phyloP scores from a whole-genome alignment of 2,888 invertebrate species.

The Heteropelma amictum region DNA sequence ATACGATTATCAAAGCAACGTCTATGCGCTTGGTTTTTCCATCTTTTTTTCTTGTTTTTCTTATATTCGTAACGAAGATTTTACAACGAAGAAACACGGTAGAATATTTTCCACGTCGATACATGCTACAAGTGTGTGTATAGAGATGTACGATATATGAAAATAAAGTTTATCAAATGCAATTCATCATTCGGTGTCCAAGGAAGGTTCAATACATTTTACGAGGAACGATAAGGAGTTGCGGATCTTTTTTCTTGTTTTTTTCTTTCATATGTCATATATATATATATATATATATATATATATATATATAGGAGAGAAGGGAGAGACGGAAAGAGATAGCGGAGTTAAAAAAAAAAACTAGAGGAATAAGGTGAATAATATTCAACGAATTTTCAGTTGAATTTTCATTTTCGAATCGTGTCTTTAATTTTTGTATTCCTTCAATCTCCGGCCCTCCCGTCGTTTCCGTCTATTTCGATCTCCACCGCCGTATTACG shows the following conservation, averaged over 20 bases:
- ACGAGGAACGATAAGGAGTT: constrained; percentile 41
- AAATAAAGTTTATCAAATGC: constrained; percentile 56
- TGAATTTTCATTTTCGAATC: not conserved
- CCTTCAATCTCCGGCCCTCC: not conserved
- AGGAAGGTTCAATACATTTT: constrained; percentile 43
- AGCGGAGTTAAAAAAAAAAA: not conserved
- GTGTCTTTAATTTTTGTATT: not conserved
- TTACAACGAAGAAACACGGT: constrained; percentile 32
- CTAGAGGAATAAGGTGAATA: not conserved
- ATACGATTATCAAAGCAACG: constrained; percentile 39
- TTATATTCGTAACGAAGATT: constrained; percentile 38
- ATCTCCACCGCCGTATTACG: not conserved
- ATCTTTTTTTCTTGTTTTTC: not conserved
- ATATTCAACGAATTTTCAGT: not conserved
- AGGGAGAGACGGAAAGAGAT: not conserved
- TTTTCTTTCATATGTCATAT: not conserved
- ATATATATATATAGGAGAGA: not conserved
- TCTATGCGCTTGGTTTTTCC: not conserved
- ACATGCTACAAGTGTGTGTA: constrained; percentile 6
- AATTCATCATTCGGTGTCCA: constrained; percentile 52
- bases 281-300: not conserved
- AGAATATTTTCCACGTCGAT: constrained; percentile 35
- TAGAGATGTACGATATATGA: constrained; percentile 21
- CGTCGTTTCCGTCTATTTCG: not conserved
- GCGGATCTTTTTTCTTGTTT: constrained; percentile 1